Percentiles rank a stretch among this genome's conserved stretches.
phyloP scores from a whole-genome alignment of 1,140 invertebrate genomes.

The Drusus annulatus region DNA sequence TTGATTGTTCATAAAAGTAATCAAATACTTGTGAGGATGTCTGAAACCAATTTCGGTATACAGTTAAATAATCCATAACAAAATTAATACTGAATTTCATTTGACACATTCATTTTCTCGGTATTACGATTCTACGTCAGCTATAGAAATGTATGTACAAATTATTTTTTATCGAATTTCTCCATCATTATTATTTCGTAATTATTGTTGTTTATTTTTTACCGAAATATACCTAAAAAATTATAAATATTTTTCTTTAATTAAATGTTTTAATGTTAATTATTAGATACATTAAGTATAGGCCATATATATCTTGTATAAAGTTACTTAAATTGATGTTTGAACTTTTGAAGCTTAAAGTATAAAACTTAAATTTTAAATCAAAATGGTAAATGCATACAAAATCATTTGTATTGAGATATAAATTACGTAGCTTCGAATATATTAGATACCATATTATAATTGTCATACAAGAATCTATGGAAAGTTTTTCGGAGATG shows the following conservation, averaged over 20 bases:
- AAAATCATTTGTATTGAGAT: neutral
- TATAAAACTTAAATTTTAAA: neutral
- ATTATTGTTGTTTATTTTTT: conserved; percentile 54
- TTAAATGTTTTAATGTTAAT: conserved; percentile 43
- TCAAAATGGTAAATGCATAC: neutral
- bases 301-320: conserved; percentile 54
- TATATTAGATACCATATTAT: too few relatives aligned
- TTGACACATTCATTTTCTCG: neutral
- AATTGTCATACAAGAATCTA: too few relatives aligned
- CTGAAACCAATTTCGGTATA: too few relatives aligned
- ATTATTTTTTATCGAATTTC: conserved; percentile 27
- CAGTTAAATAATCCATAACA: neutral
- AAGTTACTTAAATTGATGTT: conserved; percentile 59
- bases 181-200: conserved; percentile 24
- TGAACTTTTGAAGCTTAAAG: conserved; percentile 56
- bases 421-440: too few relatives aligned
- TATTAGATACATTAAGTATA: conserved; percentile 28
- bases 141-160: neutral
- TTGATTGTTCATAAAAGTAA: too few relatives aligned
- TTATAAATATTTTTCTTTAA: conserved; percentile 50
- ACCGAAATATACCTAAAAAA: conserved; percentile 39
- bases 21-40: too few relatives aligned
- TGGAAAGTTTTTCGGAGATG: too few relatives aligned
- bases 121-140: too few relatives aligned
- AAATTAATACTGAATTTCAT: neutral